phyloP scores from a whole-genome alignment of 2,797 vertebrate genomes.

The Cryptoblepharus egeriae region DNA sequence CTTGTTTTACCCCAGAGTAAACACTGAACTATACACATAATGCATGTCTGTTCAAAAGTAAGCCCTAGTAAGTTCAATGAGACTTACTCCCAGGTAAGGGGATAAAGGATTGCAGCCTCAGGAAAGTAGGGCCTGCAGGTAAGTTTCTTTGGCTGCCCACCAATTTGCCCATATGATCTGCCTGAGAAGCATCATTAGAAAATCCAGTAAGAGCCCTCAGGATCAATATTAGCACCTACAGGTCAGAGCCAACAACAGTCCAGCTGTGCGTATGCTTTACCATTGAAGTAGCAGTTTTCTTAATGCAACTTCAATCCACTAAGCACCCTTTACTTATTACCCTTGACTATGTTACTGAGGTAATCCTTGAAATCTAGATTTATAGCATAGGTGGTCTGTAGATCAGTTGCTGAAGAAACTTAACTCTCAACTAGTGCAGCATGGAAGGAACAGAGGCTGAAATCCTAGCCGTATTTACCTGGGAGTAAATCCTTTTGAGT shows the following conservation, averaged over 20 bases:
- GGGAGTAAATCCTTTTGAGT: too few relatives aligned
- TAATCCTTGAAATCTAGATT: too few relatives aligned
- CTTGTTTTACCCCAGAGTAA: not conserved
- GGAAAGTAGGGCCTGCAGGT: not conserved
- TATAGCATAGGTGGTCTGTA: not conserved
- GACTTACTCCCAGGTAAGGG: too few relatives aligned
- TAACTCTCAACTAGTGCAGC: too few relatives aligned
- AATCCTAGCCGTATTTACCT: too few relatives aligned
- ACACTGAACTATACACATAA: too few relatives aligned
- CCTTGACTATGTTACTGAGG: not conserved
- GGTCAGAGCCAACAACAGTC: not conserved
- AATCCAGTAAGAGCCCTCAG: not conserved
- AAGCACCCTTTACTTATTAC: not conserved
- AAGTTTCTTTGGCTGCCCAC: not conserved
- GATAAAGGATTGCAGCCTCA: too few relatives aligned
- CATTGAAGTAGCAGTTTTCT: not conserved
- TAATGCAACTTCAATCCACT: not conserved
- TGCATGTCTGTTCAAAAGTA: too few relatives aligned
- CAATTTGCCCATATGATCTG: not conserved
- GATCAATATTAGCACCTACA: not conserved
- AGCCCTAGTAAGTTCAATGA: too few relatives aligned
- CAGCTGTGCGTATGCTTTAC: not conserved
- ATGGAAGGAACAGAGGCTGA: too few relatives aligned
- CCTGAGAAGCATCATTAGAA: not conserved
- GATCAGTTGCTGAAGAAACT: not conserved